Conservation (phyloP, 2,888 invertebrate species). For the Yponomeuta malinellus region DNA sequence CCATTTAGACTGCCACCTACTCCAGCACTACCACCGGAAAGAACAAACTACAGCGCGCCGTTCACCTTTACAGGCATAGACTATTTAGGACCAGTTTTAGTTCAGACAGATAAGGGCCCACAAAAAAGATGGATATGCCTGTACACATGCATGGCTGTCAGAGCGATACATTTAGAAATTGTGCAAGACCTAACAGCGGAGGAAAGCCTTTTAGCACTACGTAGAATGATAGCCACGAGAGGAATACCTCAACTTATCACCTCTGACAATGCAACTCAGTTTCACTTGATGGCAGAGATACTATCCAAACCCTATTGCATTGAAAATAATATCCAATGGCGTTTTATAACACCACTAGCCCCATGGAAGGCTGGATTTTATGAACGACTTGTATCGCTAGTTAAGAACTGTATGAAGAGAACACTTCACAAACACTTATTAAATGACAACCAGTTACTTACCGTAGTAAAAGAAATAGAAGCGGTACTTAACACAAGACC, state of each 20-base stretch:
- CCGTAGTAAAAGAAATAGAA: conserved; percentile 15
- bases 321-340: conserved; percentile 21
- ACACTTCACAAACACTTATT: conserved; percentile 9
- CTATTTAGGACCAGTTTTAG: conserved; percentile 22
- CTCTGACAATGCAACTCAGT: conserved; percentile 25
- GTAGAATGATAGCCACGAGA: conserved; percentile 20
- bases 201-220: conserved; percentile 24
- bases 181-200: conserved; percentile 25
- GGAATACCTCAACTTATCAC: conserved; percentile 19
- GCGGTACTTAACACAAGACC: conserved; percentile 16
- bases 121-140: conserved; percentile 24
- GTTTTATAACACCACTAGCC: conserved; percentile 23
- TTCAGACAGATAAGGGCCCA: not conserved
- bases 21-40: conserved; percentile 25
- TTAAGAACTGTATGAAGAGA: conserved; percentile 17
- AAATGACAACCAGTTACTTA: conserved; percentile 3
- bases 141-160: conserved; percentile 25
- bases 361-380: conserved; percentile 26
- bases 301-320: conserved; percentile 16
- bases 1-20: conserved; percentile 25
- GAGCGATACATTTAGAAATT: conserved; percentile 27
- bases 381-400: conserved; percentile 20
- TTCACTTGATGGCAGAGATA: conserved; percentile 23
- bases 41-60: conserved; percentile 22
- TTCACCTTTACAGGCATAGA: conserved; percentile 24